Base-by-base conservation (phyloP, 2,888 invertebrate species). In the Pachliopta kotzebuea region DNA sequence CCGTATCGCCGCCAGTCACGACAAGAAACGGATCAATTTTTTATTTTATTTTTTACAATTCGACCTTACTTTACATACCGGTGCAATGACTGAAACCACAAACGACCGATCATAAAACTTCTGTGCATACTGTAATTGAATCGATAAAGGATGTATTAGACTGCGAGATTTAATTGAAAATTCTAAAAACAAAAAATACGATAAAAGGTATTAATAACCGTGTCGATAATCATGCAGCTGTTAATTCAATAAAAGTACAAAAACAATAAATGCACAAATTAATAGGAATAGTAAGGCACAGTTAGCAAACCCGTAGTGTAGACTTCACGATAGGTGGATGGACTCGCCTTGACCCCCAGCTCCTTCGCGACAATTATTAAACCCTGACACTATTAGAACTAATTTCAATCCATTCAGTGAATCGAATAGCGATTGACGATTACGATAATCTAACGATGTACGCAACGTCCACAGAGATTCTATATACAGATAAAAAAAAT, bases 301-400 rank as follows among this genome's bases (percentile, higher is more conserved):
- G 42, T 58, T 42, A 67, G 65, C 4, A 45, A 67, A 67, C 62
- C 59, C 60, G 24, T 24, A 24, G 26, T 49, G 58, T 53, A 42
- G 52, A 60, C 11, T n/a, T 18, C 69, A 70, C 71, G 67, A 75
- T 72, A 69, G 72, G 68, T 72, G 74, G 67, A 86, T 87, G 86
- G 74, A 76, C 71, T 83, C 69, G 77, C 90, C 90, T 91, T 91
- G 91, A 88, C 89, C 88, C 76, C 79, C 74, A 77, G 74, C 75
- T 74, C 74, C 73, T 72, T 74, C 70, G 74, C 75, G 76, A 78
- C 78, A 79, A 83, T 80, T 76, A 74, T 71, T 69, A 69, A 82
- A 75, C 88, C 87, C 74, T 88, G 87, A 86, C 88, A 86, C 80
- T 82, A 81, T 86, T 86, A 77, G 74, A 60, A 57, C 60, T 66